Evolutionary conservation across 2,888 invertebrate species (phyloP), one percentile per base, ranked within the genome.

Genomic region (Stenichneumon culpator): DNA sequence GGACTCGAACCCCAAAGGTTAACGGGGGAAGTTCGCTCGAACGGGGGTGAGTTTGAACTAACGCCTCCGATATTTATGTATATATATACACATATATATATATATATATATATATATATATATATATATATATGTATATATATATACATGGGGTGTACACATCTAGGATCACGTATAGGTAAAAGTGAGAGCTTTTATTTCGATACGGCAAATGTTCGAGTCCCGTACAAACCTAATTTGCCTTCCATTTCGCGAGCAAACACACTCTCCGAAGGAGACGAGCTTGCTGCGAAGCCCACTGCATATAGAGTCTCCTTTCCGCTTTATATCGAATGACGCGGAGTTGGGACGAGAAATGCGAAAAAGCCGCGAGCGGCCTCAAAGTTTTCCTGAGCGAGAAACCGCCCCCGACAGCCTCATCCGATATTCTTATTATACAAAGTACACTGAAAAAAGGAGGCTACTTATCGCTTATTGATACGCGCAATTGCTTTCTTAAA

Each of bases 191-290:
- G 91, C 92, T 90, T 93, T 93, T 93, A 93, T 92, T 93, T 92
- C 92, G 93, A 93, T 93, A 92, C 92, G 84, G 84, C 87, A 65
- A 82, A 87, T 89, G 87, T 92, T 92, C 91, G 91, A 92, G 92
- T 90, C 91, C 90, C 89, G 90, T 91, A 90, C 89, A 93, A 93
- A 93, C 92, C 91, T 93, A 93, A 93, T 93, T 93, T 93, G 93
- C 93, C 90, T 93, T 93, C 91, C 93, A 93, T 93, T 89, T 92
- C 92, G 89, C 91, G 90, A 91, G 92, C 92, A 93, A 93, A 93
- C 92, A 93, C 92, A 91, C 89, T 44, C 83, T 79, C 47, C 65
- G 63, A 36, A 79, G 83, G 84, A 83, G 57, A 78, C 47, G 44
- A 72, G 39, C 16, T 47, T 47, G 44, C 44, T 28, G 67, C 50